Percentiles rank a stretch among this genome's conserved stretches.
Conservation (phyloP, 92 coral and sea anemone genomes). For the Zoanthus sansibaricus region DNA sequence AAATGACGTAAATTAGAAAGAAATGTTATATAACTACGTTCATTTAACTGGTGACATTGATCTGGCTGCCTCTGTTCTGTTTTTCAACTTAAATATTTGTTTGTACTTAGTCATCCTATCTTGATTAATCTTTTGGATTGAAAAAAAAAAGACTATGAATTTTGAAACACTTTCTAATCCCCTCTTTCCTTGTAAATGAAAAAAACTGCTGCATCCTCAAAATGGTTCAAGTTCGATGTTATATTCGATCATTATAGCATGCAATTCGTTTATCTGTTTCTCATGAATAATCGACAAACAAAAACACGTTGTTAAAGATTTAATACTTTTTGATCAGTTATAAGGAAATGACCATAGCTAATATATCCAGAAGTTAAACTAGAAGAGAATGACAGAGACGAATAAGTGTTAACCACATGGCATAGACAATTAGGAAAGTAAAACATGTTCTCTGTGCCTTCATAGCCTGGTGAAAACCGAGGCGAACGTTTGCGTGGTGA, state of each 20-base stretch:
- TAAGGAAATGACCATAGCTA: neutral
- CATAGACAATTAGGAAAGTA: too few relatives aligned
- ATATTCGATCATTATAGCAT: neutral
- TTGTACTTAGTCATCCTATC: neutral
- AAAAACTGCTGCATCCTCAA: neutral
- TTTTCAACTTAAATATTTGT: slow-evolving; percentile 11
- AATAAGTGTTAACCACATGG: neutral
- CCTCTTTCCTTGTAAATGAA: neutral
- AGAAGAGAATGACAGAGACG: neutral
- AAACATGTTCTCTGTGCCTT: too few relatives aligned
- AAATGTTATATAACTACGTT: neutral
- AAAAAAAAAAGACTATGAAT: neutral
- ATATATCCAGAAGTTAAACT: neutral
- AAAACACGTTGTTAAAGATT: neutral
- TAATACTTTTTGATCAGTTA: neutral
- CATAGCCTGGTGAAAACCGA: too few relatives aligned
- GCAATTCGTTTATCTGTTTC: neutral
- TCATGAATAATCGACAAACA: neutral
- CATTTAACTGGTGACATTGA: slow-evolving; percentile 30
- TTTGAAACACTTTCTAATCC: neutral
- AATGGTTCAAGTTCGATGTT: neutral
- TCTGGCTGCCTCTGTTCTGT: neutral
- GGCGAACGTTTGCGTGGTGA: too few relatives aligned
- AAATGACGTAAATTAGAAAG: slow-evolving; percentile 17
- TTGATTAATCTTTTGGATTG: neutral